Base-by-base conservation (phyloP, 2,797 vertebrate species). In the Phrynocephalus forsythii region DNA sequence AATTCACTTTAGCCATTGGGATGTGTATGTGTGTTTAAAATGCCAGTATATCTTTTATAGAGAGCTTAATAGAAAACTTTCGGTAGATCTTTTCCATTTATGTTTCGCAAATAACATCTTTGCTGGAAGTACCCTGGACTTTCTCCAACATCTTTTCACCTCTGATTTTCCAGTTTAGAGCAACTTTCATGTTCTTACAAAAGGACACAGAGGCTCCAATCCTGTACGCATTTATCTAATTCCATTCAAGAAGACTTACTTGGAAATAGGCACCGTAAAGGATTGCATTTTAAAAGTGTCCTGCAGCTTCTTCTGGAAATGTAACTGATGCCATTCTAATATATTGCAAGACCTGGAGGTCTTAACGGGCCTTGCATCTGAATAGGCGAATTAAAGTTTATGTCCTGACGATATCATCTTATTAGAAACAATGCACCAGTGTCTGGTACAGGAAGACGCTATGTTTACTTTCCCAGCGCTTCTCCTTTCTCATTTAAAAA, bases 41-140 rank as follows among this genome's bases (percentile, higher is more conserved):
- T 82, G 33, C 48, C 18, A 88, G 4, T 68, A 56, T 86, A 66
- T 82, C 16, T 78, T 91, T 79, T 79, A 92, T 82, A 87, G 80
- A 94, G 22, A 94, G 90, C 82, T 73, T 9, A 72, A 83, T 67
- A 44, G 73, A 87, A 18, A 85, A 77, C 88, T 90, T 91, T 92
- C 90, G 82, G 76, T 80, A 82, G 95, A 92, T 50, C 75, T 77
- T 28, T 15, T 16, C 10, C 16, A 73, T 22, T 85, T 87, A 83
- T 30, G 33, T 33, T 22, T 30, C 56, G n/a, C 30, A 38, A 20
- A 83, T 28, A 84, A 90, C 28, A 88, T 15, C 66, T 52, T 30
- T 73, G 28, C 85, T 91, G 87, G 20, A 68, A 56, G 79, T 11
- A 3, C 0, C 4, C 69, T 15, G 26, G n/a, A 13, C 10, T 1